phyloP scores from a whole-genome alignment of 2,888 invertebrate genomes.

The Drosophila trichaetosa region DNA sequence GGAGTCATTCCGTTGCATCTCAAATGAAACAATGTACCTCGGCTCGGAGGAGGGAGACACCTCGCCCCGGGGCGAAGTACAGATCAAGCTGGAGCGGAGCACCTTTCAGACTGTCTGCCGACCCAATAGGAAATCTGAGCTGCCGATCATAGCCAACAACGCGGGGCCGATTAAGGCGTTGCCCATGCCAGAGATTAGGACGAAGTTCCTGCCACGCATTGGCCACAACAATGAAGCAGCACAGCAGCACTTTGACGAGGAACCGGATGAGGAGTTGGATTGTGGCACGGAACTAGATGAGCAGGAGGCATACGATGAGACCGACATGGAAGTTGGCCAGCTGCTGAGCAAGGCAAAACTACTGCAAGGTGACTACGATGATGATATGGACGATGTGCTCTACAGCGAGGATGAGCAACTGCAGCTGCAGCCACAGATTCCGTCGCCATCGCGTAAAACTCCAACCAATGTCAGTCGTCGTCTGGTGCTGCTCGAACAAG shows the following conservation, averaged over 20 bases:
- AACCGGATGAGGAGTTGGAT: slow-evolving; percentile 34
- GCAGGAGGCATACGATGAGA: slow-evolving; percentile 28
- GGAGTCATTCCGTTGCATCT: slow-evolving; percentile 2
- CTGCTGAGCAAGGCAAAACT: slow-evolving; percentile 25
- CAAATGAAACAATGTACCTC: slow-evolving; percentile 4
- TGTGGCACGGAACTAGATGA: slow-evolving; percentile 23
- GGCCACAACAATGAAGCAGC: slow-evolving; percentile 5
- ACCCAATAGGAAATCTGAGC: slow-evolving; percentile 40
- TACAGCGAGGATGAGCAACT: slow-evolving; percentile 8
- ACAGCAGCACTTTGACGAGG: slow-evolving; percentile 20
- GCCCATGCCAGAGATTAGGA: slow-evolving; percentile 50
- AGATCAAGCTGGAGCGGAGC: slow-evolving; percentile 58
- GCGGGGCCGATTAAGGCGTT: slow-evolving; percentile 43
- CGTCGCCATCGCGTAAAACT: slow-evolving; percentile 18
- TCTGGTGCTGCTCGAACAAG: slow-evolving; percentile 55
- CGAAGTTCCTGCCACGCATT: slow-evolving; percentile 34
- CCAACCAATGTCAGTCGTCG: slow-evolving; percentile 43
- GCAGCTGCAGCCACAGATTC: background rate
- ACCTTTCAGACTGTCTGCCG: slow-evolving; percentile 56
- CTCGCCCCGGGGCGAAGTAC: slow-evolving; percentile 44
- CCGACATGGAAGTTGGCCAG: slow-evolving; percentile 22
- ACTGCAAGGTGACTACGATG: slow-evolving; percentile 12
- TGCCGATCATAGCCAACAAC: slow-evolving; percentile 37
- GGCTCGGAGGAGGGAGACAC: slow-evolving; percentile 45
- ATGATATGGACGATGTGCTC: slow-evolving; percentile 5